Conservation (phyloP, 2,113 vertebrate genomes). For the Forbesichthys papilliferus region DNA sequence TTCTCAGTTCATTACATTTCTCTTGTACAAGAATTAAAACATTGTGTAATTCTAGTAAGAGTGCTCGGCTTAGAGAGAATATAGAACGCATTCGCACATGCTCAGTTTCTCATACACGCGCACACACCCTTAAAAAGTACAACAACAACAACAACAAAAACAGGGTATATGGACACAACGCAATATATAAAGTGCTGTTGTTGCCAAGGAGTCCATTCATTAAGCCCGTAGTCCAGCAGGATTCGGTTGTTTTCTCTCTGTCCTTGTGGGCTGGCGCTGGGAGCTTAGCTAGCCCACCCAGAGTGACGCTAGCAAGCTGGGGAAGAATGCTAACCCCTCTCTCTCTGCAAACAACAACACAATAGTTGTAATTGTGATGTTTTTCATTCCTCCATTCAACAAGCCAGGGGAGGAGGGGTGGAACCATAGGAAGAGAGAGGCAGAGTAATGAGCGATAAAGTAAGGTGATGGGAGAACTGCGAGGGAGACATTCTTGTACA, state of each 20-base stretch:
- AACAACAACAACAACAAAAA: constrained; percentile 14
- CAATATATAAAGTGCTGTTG: constrained; percentile 50
- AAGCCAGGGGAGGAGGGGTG: not conserved
- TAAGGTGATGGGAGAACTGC: constrained; percentile 24
- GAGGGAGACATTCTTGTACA: constrained; percentile 9
- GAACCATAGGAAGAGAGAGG: not conserved
- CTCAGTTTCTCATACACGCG: constrained; percentile 8
- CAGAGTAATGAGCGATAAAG: constrained; percentile 13
- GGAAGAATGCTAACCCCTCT: constrained; percentile 17
- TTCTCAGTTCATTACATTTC: constrained; percentile 55
- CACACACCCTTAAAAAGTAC: constrained; percentile 8
- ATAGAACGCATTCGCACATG: not conserved
- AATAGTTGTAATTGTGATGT: constrained; percentile 45
- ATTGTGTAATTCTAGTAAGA: constrained; percentile 32
- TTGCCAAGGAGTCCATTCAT: constrained; percentile 68
- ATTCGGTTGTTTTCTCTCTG: constrained; percentile 11
- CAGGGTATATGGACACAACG: constrained; percentile 20
- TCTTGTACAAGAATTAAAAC: constrained; percentile 37
- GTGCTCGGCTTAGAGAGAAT: not conserved
- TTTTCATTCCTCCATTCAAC: constrained; percentile 15
- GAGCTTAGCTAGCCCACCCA: constrained; percentile 42
- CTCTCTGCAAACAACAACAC: constrained; percentile 25
- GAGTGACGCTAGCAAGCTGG: constrained; percentile 23
- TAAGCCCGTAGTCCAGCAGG: constrained; percentile 45
- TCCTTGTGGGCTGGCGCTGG: constrained; percentile 33